Conservation (phyloP, 2,797 vertebrate species). For the Carcharodon carcharias region DNA sequence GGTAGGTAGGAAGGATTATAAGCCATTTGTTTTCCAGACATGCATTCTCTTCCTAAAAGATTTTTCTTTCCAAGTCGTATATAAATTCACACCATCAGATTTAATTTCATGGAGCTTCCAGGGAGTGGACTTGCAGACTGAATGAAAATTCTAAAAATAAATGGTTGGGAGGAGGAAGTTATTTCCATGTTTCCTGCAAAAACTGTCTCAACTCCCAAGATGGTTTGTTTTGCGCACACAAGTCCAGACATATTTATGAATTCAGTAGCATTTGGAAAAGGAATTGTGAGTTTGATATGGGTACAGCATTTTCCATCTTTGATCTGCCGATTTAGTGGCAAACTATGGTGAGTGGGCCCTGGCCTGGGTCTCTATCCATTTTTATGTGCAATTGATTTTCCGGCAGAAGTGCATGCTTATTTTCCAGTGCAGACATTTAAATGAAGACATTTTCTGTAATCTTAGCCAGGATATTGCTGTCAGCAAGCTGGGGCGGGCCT, state of each 20-base stretch:
- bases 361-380: background rate
- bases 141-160: background rate
- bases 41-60: background rate
- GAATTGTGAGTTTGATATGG: background rate
- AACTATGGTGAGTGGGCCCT: too few species aligned
- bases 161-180: background rate
- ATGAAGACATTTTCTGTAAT: background rate
- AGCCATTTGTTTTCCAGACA: background rate
- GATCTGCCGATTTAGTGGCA: background rate
- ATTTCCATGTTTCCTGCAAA: background rate
- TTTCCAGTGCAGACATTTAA: background rate
- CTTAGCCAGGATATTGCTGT: too few species aligned
- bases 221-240: background rate
- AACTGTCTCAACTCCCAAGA: background rate
- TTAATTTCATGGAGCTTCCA: background rate
- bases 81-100: background rate
- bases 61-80: background rate
- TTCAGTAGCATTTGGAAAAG: background rate
- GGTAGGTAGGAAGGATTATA: background rate
- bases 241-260: background rate
- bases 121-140: background rate
- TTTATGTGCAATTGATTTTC: background rate
- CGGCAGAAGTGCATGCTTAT: background rate
- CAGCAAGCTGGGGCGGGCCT: too few species aligned
- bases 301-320: background rate